phyloP scores from a whole-genome alignment of 2,888 invertebrate genomes.

The Apantesis nais region DNA sequence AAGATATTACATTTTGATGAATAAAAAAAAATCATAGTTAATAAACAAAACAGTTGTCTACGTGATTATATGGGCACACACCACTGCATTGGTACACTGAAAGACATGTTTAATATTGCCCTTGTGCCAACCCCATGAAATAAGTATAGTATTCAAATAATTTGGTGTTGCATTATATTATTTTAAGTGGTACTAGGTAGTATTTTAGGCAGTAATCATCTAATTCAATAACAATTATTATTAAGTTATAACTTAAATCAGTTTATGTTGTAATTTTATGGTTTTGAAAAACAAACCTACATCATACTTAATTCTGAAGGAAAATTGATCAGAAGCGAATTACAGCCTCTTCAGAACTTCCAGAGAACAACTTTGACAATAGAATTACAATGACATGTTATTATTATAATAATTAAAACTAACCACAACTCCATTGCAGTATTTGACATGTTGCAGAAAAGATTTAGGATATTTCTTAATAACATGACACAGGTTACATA shows the following conservation, averaged over 20 bases:
- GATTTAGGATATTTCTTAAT: constrained; percentile 57
- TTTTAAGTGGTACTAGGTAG: neutral
- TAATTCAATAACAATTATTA: neutral
- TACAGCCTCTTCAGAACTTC: neutral
- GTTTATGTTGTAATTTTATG: neutral
- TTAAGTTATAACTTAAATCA: neutral
- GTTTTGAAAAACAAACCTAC: neutral
- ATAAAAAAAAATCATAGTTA: too few relatives aligned
- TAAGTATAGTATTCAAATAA: too few relatives aligned
- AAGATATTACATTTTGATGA: too few relatives aligned
- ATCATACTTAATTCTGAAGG: neutral
- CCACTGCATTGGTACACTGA: too few relatives aligned
- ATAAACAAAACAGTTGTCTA: too few relatives aligned
- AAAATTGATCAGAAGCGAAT: neutral
- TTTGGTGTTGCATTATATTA: too few relatives aligned
- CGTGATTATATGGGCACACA: too few relatives aligned
- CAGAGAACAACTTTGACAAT: neutral
- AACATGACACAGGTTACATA: constrained; percentile 56
- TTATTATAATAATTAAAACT: neutral
- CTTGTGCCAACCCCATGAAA: too few relatives aligned
- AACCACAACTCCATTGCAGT: constrained; percentile 36
- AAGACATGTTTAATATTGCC: too few relatives aligned
- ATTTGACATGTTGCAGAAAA: constrained; percentile 49
- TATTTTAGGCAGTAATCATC: neutral
- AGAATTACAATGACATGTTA: neutral